Evolutionary conservation across 2,113 vertebrate species (phyloP).

Genomic region (Nansenia antarctica): DNA sequence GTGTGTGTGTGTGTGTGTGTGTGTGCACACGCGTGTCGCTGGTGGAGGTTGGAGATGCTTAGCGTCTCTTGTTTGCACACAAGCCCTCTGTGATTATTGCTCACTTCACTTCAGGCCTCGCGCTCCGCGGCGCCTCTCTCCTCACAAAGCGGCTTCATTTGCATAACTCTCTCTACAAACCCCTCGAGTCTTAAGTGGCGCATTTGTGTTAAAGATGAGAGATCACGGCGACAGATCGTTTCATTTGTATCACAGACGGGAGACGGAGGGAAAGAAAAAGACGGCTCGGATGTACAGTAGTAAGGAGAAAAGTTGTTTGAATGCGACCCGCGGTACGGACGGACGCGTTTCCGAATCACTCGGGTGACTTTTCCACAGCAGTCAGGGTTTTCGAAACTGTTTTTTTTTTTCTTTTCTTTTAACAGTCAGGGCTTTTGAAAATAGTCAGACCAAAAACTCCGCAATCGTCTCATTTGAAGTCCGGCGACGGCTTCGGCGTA

Average conservation of each 20-base stretch:
- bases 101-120: constrained; percentile 39
- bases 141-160: constrained; percentile 63
- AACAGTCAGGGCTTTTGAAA: too few species aligned
- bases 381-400: constrained; percentile 13
- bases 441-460: constrained; percentile 32
- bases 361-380: constrained; percentile 33
- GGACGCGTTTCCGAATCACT: constrained; percentile 33
- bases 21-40: constrained; percentile 35
- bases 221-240: constrained; percentile 52
- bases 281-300: constrained; percentile 26
- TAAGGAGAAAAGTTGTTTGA: constrained; percentile 28
- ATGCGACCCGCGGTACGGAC: constrained; percentile 10
- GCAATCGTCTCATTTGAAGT: constrained; percentile 51
- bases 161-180: constrained; percentile 61
- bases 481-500: constrained; percentile 26
- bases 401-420: background rate
- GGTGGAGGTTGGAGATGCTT: constrained; percentile 60
- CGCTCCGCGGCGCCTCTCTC: constrained; percentile 46
- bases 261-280: constrained; percentile 23
- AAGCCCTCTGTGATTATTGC: constrained; percentile 73
- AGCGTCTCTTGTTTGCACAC: constrained; percentile 77
- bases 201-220: constrained; percentile 57
- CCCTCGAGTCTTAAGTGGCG: constrained; percentile 45
- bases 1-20: constrained; percentile 6
- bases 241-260: constrained; percentile 47